Evolutionary conservation across 2,888 invertebrate species (phyloP).

Genomic region (Polyploca ridens): DNA sequence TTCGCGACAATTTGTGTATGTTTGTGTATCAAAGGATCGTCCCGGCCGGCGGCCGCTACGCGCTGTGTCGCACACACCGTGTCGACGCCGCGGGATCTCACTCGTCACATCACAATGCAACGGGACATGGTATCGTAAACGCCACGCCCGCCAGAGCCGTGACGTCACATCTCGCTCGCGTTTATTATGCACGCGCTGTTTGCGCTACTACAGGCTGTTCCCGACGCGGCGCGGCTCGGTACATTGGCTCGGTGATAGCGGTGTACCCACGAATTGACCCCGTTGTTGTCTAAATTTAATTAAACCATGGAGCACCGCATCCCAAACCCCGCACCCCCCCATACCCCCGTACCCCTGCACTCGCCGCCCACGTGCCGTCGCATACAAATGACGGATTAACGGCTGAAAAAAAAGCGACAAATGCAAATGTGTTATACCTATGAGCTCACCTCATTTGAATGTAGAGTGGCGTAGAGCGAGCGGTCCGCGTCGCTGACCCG

Average conservation of each 20-base stretch:
- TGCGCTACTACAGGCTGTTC: neutral
- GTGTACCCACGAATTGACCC: constrained; percentile 17
- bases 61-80: neutral
- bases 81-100: too few relatives aligned
- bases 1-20: neutral
- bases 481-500: neutral
- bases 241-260: constrained; percentile 12
- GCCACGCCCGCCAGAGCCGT: neutral
- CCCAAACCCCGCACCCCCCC: constrained; percentile 15
- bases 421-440: constrained; percentile 35
- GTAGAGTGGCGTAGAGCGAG: constrained; percentile 15
- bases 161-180: neutral
- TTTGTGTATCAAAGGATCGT: neutral
- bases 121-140: neutral
- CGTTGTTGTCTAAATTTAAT: constrained; percentile 35
- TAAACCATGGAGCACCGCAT: constrained; percentile 19
- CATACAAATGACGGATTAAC: constrained; percentile 47
- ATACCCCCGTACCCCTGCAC: constrained; percentile 14
- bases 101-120: neutral
- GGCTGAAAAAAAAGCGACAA: constrained; percentile 35
- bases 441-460: constrained; percentile 27
- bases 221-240: neutral
- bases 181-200: neutral
- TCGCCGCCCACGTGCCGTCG: constrained; percentile 31
- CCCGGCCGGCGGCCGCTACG: neutral